Evolutionary conservation across 2,797 vertebrate genomes (phyloP).

Genomic region (Peromyscus melanophrys): DNA sequence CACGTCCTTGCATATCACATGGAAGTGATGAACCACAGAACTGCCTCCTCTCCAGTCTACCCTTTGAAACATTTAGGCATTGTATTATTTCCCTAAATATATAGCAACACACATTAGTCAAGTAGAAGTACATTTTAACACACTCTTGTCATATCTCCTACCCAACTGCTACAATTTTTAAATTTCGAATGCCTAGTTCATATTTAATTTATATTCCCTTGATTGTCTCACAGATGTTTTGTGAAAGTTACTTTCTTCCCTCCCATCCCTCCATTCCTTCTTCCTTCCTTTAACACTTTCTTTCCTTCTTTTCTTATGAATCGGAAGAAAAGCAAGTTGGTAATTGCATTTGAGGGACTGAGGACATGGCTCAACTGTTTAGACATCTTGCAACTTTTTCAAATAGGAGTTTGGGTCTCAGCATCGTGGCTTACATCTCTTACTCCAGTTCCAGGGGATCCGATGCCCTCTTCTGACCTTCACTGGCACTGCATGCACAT

Average conservation of each 20-base stretch:
- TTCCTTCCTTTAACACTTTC: neutral
- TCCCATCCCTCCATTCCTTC: neutral
- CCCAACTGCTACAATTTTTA: neutral
- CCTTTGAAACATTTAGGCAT: neutral
- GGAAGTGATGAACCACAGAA: neutral
- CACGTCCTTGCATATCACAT: neutral
- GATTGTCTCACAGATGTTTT: neutral
- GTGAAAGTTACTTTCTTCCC: neutral
- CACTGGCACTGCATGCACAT: neutral
- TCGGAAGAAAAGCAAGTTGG: neutral
- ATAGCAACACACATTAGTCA: neutral
- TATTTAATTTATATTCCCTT: slow-evolving; percentile 3
- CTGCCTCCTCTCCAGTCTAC: too few relatives aligned
- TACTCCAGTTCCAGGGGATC: neutral
- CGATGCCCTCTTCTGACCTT: neutral
- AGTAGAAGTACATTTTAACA: neutral
- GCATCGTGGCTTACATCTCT: neutral
- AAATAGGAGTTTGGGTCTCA: neutral
- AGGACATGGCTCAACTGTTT: neutral
- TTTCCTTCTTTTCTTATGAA: neutral
- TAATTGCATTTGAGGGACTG: too few relatives aligned
- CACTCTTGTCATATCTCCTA: neutral
- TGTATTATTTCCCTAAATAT: neutral
- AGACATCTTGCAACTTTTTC: neutral
- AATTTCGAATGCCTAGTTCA: neutral